phyloP scores from a whole-genome alignment of 2,888 invertebrate genomes.

The Parnassius mnemosyne region DNA sequence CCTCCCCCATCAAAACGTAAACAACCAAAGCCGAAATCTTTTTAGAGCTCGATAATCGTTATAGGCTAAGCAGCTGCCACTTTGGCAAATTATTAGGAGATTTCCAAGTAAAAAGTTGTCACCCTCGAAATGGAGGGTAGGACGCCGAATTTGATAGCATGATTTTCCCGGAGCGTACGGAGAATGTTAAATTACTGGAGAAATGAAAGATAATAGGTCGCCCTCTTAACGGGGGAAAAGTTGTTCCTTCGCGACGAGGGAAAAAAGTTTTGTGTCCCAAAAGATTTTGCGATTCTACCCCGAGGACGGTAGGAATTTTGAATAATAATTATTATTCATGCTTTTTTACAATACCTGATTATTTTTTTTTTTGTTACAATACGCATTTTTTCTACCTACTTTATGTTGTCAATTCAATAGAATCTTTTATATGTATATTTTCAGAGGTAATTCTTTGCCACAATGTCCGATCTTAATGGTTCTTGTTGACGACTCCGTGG shows the following conservation, averaged over 20 bases:
- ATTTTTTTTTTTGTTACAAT: not conserved
- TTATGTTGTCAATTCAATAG: no score
- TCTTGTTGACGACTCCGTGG: no score
- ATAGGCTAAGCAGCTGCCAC: slow-evolving; percentile 76
- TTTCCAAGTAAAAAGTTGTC: slow-evolving; percentile 74
- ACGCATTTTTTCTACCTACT: no score
- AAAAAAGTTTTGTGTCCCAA: slow-evolving; percentile 68
- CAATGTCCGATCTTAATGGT: no score
- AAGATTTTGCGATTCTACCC: slow-evolving; percentile 70
- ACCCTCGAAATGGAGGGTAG: slow-evolving; percentile 61
- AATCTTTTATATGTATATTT: no score
- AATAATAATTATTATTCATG: slow-evolving; percentile 69
- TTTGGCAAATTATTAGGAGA: slow-evolving; percentile 78
- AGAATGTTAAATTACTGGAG: slow-evolving; percentile 78
- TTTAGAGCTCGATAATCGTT: slow-evolving; percentile 74
- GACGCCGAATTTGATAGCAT: slow-evolving; percentile 74
- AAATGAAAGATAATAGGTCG: slow-evolving; percentile 79
- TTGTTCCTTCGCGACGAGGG: slow-evolving; percentile 42
- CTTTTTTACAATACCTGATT: slow-evolving; percentile 37
- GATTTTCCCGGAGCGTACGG: slow-evolving; percentile 68
- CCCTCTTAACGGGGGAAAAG: slow-evolving; percentile 65
- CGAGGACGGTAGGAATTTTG: slow-evolving; percentile 55
- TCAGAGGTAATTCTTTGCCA: no score
- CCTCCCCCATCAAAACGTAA: slow-evolving; percentile 35
- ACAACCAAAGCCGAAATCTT: slow-evolving; percentile 50